phyloP scores from a whole-genome alignment of 2,113 vertebrate species.

The Saimiri boliviensis region DNA sequence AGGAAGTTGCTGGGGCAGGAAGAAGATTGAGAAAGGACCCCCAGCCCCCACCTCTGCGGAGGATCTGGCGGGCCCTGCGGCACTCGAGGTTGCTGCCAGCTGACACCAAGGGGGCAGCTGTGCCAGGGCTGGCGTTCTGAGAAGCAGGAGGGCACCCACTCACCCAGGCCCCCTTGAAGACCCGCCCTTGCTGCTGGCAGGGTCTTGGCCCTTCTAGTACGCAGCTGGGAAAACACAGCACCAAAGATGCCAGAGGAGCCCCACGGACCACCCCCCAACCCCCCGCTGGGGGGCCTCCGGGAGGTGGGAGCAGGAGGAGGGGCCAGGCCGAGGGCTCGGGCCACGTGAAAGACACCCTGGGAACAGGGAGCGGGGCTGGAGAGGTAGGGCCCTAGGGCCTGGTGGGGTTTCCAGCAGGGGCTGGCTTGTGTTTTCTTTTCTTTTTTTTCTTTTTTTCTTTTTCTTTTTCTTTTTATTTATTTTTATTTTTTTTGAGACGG shows the following conservation, averaged over 20 bases:
- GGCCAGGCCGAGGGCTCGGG: background rate
- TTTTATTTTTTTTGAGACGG: too few species aligned
- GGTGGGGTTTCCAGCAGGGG: background rate
- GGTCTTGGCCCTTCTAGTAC: background rate
- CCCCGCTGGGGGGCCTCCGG: fast-evolving
- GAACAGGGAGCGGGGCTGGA: background rate
- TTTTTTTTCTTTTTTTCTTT: too few species aligned
- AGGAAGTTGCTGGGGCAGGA: slow-evolving; percentile 21
- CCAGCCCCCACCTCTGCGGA: background rate
- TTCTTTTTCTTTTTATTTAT: too few species aligned
- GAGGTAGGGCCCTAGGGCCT: fast-evolving
- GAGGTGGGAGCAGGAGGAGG: background rate
- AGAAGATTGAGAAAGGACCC: slow-evolving; percentile 17
- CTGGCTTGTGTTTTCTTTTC: background rate
- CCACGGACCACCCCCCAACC: too few species aligned
- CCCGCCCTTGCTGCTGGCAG: background rate
- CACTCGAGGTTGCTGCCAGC: background rate
- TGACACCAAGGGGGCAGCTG: background rate
- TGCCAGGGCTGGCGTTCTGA: background rate
- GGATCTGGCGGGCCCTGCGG: background rate
- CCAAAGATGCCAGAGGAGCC: background rate
- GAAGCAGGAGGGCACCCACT: background rate
- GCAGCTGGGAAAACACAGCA: background rate
- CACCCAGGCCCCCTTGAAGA: background rate
- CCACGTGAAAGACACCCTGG: background rate